Evolutionary conservation across 2,113 vertebrate species (phyloP).

Genomic region (Lichenostomus cassidix): DNA sequence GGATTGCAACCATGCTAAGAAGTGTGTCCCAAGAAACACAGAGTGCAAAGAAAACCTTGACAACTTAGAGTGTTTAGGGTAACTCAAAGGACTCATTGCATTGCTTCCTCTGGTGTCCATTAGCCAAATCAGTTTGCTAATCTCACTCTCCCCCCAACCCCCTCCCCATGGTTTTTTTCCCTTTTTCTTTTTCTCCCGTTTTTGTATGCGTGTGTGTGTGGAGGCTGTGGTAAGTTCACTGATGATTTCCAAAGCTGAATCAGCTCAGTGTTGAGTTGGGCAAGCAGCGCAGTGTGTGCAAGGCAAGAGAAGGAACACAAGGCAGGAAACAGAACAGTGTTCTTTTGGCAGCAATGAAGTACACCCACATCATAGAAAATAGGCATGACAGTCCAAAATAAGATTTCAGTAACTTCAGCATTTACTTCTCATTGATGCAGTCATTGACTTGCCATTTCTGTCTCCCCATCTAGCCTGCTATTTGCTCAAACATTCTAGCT

Average conservation of each 20-base stretch:
- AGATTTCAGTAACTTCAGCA: not conserved
- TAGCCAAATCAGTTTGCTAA: not conserved
- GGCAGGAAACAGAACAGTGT: not conserved
- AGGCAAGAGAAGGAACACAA: not conserved
- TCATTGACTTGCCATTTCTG: not conserved
- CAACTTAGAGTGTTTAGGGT: not conserved
- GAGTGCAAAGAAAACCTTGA: not conserved
- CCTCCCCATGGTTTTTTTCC: too few species aligned
- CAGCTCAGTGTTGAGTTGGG: not conserved
- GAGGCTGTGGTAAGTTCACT: not conserved
- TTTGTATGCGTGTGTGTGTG: not conserved
- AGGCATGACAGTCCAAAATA: not conserved
- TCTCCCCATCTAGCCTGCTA: not conserved
- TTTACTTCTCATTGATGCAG: not conserved
- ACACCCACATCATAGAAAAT: not conserved
- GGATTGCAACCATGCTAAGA: not conserved
- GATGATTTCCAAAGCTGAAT: not conserved
- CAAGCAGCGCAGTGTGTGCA: not conserved
- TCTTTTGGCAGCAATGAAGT: not conserved
- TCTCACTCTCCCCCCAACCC: fast-evolving
- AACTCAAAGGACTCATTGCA: not conserved
- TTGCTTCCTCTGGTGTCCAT: not conserved
- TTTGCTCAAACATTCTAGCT: not conserved
- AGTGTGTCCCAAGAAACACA: not conserved
- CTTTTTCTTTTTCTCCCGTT: not conserved